Evolutionary conservation across 2,888 invertebrate species (phyloP).

Genomic region (Coleophora flavipennella): DNA sequence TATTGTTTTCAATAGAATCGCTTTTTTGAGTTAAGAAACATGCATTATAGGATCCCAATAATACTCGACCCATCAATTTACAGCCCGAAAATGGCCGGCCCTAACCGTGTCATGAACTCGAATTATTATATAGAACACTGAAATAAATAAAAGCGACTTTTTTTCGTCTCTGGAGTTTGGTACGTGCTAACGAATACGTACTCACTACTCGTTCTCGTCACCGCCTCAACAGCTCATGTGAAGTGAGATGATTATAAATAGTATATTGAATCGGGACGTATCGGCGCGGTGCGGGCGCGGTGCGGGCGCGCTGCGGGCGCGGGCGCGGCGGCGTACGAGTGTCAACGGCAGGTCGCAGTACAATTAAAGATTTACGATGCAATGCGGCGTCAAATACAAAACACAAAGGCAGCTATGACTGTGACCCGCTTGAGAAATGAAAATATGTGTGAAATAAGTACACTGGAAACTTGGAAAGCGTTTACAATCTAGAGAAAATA

Average conservation of each 20-base stretch:
- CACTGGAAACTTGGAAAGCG: conserved; percentile 9
- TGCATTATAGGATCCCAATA: no score
- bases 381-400: conserved; percentile 26
- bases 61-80: no score
- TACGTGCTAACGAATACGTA: conserved; percentile 4
- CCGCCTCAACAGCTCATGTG: conserved; percentile 26
- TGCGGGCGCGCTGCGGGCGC: no score
- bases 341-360: conserved; percentile 26
- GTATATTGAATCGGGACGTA: conserved; percentile 40
- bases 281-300: no score
- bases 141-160: no score
- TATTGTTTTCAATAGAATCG: no score
- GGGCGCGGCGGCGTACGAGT: conserved; percentile 36
- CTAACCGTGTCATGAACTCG: no score
- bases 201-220: conserved; percentile 12
- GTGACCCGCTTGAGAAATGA: conserved; percentile 22
- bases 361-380: conserved; percentile 36
- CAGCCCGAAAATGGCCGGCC: no score
- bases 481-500: no score
- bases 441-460: conserved; percentile 14
- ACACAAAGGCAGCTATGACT: conserved; percentile 17
- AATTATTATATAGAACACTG: no score
- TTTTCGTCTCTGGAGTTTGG: neutral
- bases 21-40: no score
- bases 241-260: conserved; percentile 59